Evolutionary conservation across 2,888 invertebrate species (phyloP), one percentile per base, ranked within the genome.

Genomic region (Apoderus coryli): DNA sequence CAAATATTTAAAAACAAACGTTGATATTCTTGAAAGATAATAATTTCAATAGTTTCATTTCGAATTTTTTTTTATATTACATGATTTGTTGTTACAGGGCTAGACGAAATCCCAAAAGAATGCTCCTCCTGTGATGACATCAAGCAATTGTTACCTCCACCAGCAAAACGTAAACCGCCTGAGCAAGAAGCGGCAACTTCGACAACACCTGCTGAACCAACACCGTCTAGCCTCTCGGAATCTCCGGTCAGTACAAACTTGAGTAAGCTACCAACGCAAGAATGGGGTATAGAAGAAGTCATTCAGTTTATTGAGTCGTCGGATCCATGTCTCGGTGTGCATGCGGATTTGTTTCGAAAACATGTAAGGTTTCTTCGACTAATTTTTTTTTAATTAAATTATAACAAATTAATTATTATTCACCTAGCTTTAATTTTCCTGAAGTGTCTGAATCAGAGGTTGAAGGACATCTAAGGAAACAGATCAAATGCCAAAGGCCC

Each of bases 211-310:
- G 61, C 52, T 40, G 60, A 55, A 43, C 59, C 47, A 39, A n/a
- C n/a, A n/a, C 60, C 48, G 37, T 66, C 58, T 49, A 43, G 36
- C 24, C 31, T 52, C n/a, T 44, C 52, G 2, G 50, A 52, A 34
- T 47, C 50, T 10, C 46, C 50, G 10, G 42, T 47, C 9, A 32
- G 46, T 11, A 36, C 44, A 11, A 45, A 57, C 33, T 52, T 63
- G 12, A 53, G 60, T 27, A 64, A 63, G 33, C 57, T 65, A 16
- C 69, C 69, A 31, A 82, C 85, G 13, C 69, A 71, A 12, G 85
- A 86, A 49, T 95, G 93, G 95, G 76, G 81, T 10, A 88, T 92
- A 13, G 92, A 93, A 51, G 89, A 93, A 53, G 93, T 93, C 34
- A 90, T 92, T 48, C 76, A 80, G 40, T 82, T 85, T 58, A 89